These are phyloP conservation scores for Drosophila burlai DNA, from an alignment of 1,140 invertebrate genomes.

Conservation along the genomic window DNA sequence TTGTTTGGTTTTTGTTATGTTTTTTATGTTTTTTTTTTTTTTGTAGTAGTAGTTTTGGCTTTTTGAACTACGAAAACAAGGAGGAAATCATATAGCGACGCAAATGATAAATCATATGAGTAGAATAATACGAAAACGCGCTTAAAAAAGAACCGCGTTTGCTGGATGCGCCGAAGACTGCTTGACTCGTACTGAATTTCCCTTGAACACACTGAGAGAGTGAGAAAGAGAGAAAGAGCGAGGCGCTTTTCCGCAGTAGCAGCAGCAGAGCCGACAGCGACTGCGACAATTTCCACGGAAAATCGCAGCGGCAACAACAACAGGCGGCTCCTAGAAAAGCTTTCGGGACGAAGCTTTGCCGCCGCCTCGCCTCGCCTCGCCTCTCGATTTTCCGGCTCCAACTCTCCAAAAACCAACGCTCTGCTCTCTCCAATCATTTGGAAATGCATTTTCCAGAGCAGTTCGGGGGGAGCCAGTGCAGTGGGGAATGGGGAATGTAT, in stretches of 20 bases:
- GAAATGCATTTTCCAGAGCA: conserved; percentile 49
- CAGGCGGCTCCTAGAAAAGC: conserved; percentile 33
- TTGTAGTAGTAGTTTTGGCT: conserved; percentile 35
- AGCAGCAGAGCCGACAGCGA: conserved; percentile 18
- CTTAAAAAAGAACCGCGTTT: conserved; percentile 85
- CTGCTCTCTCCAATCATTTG: conserved; percentile 51
- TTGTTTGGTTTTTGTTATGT: conserved; percentile 12
- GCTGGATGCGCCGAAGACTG: conserved; percentile 85
- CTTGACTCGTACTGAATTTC: conserved; percentile 84
- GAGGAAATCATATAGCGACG: conserved; percentile 85
- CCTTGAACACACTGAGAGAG: conserved; percentile 7
- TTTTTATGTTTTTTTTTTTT: not conserved
- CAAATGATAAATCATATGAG: conserved; percentile 85
- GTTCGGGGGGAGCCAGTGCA: too few species aligned
- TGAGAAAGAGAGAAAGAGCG: conserved; percentile 52
- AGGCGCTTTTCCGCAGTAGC: conserved; percentile 41
- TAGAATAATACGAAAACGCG: conserved; percentile 85
- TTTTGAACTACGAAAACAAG: conserved; percentile 84
- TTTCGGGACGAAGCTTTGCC: conserved; percentile 22
- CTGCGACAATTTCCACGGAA: conserved; percentile 55
- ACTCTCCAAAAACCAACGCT: conserved; percentile 39
- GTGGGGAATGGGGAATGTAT: conserved; percentile 35
- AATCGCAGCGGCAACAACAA: conserved; percentile 33
- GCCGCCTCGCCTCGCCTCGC: not conserved
- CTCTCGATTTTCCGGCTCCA: conserved; percentile 22